A percentile compares a stretch with the other conserved stretches of the same genome.
Evolutionary conservation across 2,888 invertebrate species (phyloP).

Genomic region (Endotricha flammealis): DNA sequence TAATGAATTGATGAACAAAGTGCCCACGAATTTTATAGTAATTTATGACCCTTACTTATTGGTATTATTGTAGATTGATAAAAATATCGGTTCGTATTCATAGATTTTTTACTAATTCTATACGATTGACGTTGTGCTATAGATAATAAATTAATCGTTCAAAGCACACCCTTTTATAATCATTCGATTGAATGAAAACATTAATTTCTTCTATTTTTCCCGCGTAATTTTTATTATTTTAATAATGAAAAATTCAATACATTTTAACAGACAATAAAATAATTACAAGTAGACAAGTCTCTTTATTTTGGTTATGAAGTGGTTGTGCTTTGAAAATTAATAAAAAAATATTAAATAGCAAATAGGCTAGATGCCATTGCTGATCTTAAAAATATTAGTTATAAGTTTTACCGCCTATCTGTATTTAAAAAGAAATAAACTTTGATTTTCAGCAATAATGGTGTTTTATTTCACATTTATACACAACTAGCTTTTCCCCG

Average conservation of each 20-base stretch:
- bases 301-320: too few relatives aligned
- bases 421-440: not conserved
- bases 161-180: too few relatives aligned
- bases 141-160: too few relatives aligned
- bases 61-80: not conserved
- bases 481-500: too few relatives aligned
- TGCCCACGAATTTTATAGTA: constrained; percentile 63
- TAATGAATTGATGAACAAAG: constrained; percentile 32
- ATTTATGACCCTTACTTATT: not conserved
- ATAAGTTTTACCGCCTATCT: not conserved
- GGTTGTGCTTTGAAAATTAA: too few relatives aligned
- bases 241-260: too few relatives aligned
- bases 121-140: not conserved
- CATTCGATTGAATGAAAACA: too few relatives aligned
- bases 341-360: not conserved
- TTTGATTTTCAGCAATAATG: not conserved
- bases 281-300: too few relatives aligned
- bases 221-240: too few relatives aligned
- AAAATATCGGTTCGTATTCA: not conserved
- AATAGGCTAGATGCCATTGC: not conserved
- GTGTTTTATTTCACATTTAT: not conserved
- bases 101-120: not conserved
- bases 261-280: too few relatives aligned
- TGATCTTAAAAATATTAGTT: not conserved
- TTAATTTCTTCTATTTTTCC: too few relatives aligned